Conservation (phyloP, 1,140 invertebrate genomes). For the Diuraphis noxia region DNA sequence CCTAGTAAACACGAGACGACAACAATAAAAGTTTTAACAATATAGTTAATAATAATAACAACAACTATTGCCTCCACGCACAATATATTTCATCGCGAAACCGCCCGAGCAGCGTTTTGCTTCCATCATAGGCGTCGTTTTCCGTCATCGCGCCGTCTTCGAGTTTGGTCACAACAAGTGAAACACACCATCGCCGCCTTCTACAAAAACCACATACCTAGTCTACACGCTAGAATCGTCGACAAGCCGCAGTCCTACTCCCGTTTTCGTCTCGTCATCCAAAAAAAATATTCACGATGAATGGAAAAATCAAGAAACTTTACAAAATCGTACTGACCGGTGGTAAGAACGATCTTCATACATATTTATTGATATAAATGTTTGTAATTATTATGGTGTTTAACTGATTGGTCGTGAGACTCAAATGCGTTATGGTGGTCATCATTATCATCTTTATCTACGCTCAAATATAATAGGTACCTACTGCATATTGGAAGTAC, state of each 20-base stretch:
- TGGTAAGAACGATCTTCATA: conserved; percentile 67
- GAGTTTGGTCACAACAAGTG: background rate
- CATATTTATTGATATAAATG: background rate
- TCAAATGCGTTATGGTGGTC: no score
- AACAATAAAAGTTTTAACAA: no score
- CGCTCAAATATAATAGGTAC: no score
- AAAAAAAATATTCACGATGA: conserved; percentile 44
- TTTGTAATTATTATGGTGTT: background rate
- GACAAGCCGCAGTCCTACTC: background rate
- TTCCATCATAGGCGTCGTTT: background rate
- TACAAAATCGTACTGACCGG: conserved; percentile 88
- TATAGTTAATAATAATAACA: background rate
- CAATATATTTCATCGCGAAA: no score
- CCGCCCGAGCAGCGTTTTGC: background rate
- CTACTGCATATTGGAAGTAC: no score
- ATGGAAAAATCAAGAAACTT: conserved; percentile 69
- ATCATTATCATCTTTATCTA: no score
- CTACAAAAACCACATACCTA: background rate
- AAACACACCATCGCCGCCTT: background rate
- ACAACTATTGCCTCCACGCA: no score
- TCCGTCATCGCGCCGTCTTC: background rate
- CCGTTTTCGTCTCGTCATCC: background rate
- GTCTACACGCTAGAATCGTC: background rate
- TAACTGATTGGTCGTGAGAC: background rate
- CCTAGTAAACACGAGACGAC: no score